Conservation (phyloP, 1,140 invertebrate species). For the Heliconius himera region DNA sequence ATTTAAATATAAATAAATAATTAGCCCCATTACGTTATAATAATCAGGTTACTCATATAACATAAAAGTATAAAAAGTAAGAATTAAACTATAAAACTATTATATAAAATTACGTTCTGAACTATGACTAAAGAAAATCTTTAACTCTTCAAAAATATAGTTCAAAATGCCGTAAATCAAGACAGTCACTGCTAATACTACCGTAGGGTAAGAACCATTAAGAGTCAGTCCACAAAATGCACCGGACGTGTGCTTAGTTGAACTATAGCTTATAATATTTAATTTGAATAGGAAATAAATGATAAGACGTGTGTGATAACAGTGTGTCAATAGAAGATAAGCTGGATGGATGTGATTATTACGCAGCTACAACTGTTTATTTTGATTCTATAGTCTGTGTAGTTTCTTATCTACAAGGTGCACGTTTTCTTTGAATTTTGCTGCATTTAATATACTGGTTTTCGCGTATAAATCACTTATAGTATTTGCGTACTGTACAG, state of each 20-base stretch:
- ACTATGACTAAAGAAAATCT: neutral
- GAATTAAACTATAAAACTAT: too few relatives aligned
- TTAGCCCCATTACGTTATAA: too few relatives aligned
- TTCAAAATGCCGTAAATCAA: neutral
- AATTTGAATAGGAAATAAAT: conserved; percentile 18
- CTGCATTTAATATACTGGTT: neutral
- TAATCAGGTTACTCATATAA: too few relatives aligned
- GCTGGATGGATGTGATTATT: conserved; percentile 16
- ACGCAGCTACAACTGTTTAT: neutral
- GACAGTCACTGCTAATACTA: neutral
- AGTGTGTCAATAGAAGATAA: conserved; percentile 43
- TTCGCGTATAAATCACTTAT: neutral
- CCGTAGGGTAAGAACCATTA: conserved; percentile 14
- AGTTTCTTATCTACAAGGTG: neutral
- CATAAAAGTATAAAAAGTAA: neutral
- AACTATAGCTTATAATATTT: neutral
- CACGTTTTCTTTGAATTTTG: neutral
- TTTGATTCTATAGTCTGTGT: conserved; percentile 1
- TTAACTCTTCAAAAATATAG: neutral
- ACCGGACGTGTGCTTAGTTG: conserved; percentile 11
- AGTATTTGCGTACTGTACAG: neutral
- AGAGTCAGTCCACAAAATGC: conserved; percentile 14
- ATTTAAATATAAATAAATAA: too few relatives aligned
- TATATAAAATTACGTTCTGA: neutral
- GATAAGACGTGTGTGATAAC: conserved; percentile 37